Evolutionary conservation across 2,113 vertebrate genomes (phyloP).

Genomic region (Indicator maculatus): DNA sequence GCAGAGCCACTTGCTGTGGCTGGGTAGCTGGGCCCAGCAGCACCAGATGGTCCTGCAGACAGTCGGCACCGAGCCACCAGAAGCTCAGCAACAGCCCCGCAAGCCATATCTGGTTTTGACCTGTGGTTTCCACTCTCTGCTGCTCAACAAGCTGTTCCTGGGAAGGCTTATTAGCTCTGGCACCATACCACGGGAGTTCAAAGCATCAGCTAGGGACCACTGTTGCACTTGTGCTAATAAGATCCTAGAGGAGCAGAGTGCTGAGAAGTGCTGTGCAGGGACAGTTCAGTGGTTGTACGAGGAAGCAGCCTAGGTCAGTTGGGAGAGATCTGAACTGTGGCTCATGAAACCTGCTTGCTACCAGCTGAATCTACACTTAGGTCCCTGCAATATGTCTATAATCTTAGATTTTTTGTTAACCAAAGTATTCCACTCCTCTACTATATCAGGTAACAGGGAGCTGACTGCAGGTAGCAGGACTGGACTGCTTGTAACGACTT

Average conservation of each 20-base stretch:
- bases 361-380: not conserved
- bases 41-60: slow-evolving; percentile 24
- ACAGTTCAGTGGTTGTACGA: rapidly evolving
- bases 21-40: not conserved
- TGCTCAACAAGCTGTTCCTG: rapidly evolving
- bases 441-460: not conserved
- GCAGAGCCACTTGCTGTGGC: not conserved
- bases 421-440: not conserved
- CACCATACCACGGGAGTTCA: rapidly evolving
- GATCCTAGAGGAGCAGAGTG: not conserved
- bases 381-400: not conserved
- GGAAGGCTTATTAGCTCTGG: not conserved
- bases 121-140: not conserved
- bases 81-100: rapidly evolving
- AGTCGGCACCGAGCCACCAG: rapidly evolving
- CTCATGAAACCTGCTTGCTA: not conserved
- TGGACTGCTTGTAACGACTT: not conserved
- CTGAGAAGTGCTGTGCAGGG: rapidly evolving
- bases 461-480: not conserved
- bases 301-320: not conserved
- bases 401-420: not conserved
- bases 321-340: not conserved
- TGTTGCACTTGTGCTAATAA: rapidly evolving
- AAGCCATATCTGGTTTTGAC: not conserved
- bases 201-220: rapidly evolving